Percentiles rank a stretch among this genome's conserved stretches.
phyloP scores from a whole-genome alignment of 2,113 vertebrate genomes.

The Tupaia tana region DNA sequence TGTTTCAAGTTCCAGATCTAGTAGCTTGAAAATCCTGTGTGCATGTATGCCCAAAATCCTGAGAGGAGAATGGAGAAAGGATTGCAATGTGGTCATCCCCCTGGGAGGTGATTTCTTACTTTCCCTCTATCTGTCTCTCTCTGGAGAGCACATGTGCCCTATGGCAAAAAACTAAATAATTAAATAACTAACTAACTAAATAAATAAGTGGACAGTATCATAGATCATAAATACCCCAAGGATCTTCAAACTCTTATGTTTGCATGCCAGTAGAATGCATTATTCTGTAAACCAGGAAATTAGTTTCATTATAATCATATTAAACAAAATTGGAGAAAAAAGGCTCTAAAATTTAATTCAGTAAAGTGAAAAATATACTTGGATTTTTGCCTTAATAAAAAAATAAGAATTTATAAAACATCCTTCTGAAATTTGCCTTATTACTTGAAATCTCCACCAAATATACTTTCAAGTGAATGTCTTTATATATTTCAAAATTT shows the following conservation, averaged over 20 bases:
- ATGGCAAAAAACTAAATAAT: too few species aligned
- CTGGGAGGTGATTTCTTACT: too few species aligned
- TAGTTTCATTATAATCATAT: not conserved
- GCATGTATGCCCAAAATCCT: too few species aligned
- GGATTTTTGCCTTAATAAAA: not conserved
- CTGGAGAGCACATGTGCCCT: too few species aligned
- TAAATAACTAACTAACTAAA: not conserved
- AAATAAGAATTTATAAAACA: not conserved
- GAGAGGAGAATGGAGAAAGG: too few species aligned
- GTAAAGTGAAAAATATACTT: not conserved
- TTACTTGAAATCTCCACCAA: not conserved
- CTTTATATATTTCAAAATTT: not conserved
- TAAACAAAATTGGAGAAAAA: not conserved
- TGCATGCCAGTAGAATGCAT: not conserved
- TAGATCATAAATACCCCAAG: not conserved
- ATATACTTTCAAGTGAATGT: not conserved
- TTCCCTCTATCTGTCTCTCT: too few species aligned
- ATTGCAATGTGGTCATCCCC: too few species aligned
- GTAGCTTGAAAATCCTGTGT: too few species aligned
- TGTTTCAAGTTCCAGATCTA: too few species aligned
- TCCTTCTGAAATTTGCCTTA: not conserved
- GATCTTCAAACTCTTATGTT: not conserved
- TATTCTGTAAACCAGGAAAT: slow-evolving; percentile 14
- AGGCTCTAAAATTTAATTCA: slow-evolving; percentile 29
- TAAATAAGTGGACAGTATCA: not conserved